Percentiles rank a stretch among this genome's conserved stretches.
phyloP scores from a whole-genome alignment of 2,888 invertebrate genomes.

The Deilephila porcellus region DNA sequence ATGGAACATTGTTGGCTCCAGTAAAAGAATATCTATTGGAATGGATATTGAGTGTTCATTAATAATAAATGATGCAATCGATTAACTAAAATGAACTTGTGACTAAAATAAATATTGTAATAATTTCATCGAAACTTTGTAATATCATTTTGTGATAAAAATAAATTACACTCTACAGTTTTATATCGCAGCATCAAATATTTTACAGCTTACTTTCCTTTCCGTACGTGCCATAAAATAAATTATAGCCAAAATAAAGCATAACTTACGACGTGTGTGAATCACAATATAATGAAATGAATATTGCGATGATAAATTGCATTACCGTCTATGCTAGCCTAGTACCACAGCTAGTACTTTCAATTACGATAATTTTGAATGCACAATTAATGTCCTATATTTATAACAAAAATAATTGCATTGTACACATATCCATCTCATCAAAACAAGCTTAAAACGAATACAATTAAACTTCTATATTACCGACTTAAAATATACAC shows the following conservation, averaged over 20 bases:
- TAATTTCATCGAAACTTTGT: not conserved
- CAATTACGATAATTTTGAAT: too few relatives aligned
- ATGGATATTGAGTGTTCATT: not conserved
- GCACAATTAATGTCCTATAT: too few relatives aligned
- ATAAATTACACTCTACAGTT: not conserved
- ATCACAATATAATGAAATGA: not conserved
- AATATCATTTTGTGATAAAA: not conserved
- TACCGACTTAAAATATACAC: too few relatives aligned
- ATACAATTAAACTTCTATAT: too few relatives aligned
- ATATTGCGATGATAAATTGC: not conserved
- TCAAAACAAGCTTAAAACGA: too few relatives aligned
- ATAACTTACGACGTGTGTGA: not conserved
- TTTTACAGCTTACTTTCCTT: constrained; percentile 14
- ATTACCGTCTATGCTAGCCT: not conserved
- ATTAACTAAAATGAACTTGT: not conserved
- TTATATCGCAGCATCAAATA: constrained; percentile 8
- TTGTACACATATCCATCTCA: too few relatives aligned
- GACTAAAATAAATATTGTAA: too few relatives aligned
- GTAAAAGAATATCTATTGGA: not conserved
- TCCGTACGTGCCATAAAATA: not conserved
- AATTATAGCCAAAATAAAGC: not conserved
- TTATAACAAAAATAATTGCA: too few relatives aligned
- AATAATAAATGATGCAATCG: not conserved
- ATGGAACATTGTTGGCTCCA: not conserved
- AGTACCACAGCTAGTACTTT: too few relatives aligned